Conservation (phyloP, 2,113 vertebrate genomes). For the Rhynchomys soricoides region DNA sequence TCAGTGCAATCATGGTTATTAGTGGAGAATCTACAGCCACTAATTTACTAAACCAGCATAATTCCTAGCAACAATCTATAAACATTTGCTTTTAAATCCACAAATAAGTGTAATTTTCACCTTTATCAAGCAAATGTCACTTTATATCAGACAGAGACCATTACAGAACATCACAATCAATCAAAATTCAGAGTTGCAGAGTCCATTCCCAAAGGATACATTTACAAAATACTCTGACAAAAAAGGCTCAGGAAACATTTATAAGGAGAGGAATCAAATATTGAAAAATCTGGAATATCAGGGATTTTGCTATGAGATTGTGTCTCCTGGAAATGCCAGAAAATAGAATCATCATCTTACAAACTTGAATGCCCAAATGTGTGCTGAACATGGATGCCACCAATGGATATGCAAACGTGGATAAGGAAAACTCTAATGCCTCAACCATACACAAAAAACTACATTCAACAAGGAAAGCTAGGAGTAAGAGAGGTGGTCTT, state of each 20-base stretch:
- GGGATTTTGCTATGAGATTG: background rate
- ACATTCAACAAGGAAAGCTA: background rate
- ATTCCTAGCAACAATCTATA: background rate
- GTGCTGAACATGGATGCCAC: background rate
- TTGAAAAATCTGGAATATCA: background rate
- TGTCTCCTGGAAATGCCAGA: background rate
- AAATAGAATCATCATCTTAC: background rate
- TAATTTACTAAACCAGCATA: background rate
- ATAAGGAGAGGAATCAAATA: background rate
- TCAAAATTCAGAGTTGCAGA: background rate
- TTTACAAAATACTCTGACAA: background rate
- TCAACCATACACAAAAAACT: background rate
- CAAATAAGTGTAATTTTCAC: background rate
- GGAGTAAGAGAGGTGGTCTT: background rate
- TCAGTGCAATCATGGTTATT: background rate
- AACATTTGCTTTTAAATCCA: background rate
- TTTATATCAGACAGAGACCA: background rate
- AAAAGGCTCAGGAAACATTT: background rate
- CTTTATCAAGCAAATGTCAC: background rate
- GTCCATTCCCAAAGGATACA: background rate
- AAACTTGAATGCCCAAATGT: background rate
- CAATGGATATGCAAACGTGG: background rate
- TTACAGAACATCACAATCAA: background rate
- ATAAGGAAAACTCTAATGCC: background rate
- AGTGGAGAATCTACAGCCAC: background rate